Base-by-base conservation (phyloP, 1,140 invertebrate species). In the Holcopasites calliopsidis region DNA sequence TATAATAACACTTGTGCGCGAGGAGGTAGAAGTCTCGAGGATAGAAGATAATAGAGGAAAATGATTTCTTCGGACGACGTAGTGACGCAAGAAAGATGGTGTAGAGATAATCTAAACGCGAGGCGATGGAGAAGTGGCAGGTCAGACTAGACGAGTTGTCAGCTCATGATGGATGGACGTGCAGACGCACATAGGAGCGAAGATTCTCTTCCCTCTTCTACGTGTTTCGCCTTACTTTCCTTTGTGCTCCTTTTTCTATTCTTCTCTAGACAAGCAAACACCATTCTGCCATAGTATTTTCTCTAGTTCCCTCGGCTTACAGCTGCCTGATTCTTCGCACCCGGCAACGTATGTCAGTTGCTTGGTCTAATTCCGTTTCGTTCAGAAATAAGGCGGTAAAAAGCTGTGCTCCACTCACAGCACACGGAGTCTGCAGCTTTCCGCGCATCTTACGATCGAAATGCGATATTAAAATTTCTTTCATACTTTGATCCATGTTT, bases 41-140 rank as follows among this genome's bases (percentile, higher is more conserved):
- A 28, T 47, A 49, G 62, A 60, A 65, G 82, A 77, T 73, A 66
- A 72, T 74, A 79, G 55, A 68, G 50, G 54, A 79, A 64, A 82
- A 79, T 44, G 70, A 82, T 76, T 71, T 81, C 42, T 7, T 4
- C 1, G 50, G 35, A 54, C 54, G 77, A 49, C 38, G 50, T 44
- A 49, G 71, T 33, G 42, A 62, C 62, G 49, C 11, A 64, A 66
- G 35, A 60, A 74, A 76, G 54, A 42, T 75, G 73, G 60, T 79
- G 74, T 76, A 75, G 58, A 85, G 78, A 83, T 87, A 87, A 87
- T 87, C 80, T 87, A 86, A 83, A 82, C 75, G 73, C 70, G 68
- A 74, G 52, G 69, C 80, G 85, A 87, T 87, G 84, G 83, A 86
- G 78, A 80, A 82, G 62, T 83, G 84, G 81, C 83, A 84, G 79